Evolutionary conservation across 2,888 invertebrate genomes (phyloP).

Genomic region (Malthinus seriepunctatus): DNA sequence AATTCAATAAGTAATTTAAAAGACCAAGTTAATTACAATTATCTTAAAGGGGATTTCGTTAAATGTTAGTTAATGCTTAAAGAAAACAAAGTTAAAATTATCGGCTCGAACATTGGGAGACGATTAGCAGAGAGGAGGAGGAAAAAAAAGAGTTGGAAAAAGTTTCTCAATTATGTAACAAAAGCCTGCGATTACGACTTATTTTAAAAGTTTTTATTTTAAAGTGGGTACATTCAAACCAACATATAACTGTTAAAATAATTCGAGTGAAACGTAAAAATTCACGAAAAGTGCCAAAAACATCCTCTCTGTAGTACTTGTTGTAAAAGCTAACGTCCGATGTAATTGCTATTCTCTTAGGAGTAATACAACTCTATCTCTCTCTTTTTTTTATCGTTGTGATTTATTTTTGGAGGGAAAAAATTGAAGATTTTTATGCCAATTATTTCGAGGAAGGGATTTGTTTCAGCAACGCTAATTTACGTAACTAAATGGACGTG

Average conservation of each 20-base stretch:
- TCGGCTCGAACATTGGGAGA: conserved; percentile 6
- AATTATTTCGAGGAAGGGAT: too few species aligned
- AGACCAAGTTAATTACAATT: too few species aligned
- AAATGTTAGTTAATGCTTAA: conserved; percentile 11
- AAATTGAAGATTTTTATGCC: too few species aligned
- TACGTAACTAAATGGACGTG: too few species aligned
- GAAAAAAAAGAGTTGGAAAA: conserved; percentile 15
- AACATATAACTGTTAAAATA: conserved; percentile 23
- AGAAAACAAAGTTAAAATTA: conserved; percentile 18
- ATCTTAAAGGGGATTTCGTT: conserved; percentile 7
- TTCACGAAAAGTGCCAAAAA: conserved; percentile 29
- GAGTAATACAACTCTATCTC: conserved; percentile 16
- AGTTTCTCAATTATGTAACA: conserved; percentile 21
- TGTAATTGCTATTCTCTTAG: conserved; percentile 30
- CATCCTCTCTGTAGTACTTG: conserved; percentile 14
- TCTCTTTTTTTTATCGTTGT: conserved; percentile 9
- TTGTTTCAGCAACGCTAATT: too few species aligned
- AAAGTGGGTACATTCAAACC: conserved; percentile 26
- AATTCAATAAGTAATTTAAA: too few species aligned
- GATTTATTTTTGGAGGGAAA: conserved; percentile 14
- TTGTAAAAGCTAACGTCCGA: conserved; percentile 31
- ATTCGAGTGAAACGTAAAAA: conserved; percentile 27
- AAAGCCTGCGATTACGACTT: conserved; percentile 24
- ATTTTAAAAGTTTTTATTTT: conserved; percentile 21
- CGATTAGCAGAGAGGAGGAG: conserved; percentile 18